These are phyloP conservation scores for Nebria salina DNA, from an alignment of 2,888 invertebrate genomes.

Conservation along the genomic window DNA sequence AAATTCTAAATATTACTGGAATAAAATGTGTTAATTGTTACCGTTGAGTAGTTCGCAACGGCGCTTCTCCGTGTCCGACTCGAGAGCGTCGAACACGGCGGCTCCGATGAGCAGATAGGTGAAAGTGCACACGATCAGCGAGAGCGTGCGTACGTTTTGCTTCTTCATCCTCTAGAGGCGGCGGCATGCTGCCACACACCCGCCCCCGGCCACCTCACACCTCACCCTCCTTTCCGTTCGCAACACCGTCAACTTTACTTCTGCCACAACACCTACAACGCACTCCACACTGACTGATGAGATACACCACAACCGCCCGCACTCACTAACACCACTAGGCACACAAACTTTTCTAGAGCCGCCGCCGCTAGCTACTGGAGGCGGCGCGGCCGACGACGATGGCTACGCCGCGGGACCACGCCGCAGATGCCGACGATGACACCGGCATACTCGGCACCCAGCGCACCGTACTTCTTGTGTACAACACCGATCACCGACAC, in stretches of 20 bases:
- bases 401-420: conserved; percentile 18
- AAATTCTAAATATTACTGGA: too few species aligned
- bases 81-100: conserved; percentile 98
- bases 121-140: conserved; percentile 99
- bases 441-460: conserved; percentile 12
- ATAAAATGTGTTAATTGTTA: conserved; percentile 57
- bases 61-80: conserved; percentile 94
- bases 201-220: conserved; percentile 62
- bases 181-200: conserved; percentile 70
- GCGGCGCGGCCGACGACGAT: conserved; percentile 13
- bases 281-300: conserved; percentile 6
- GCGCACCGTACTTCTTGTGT: background rate
- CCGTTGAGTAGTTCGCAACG: conserved; percentile 90
- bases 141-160: conserved; percentile 99
- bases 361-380: conserved; percentile 38
- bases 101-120: conserved; percentile 99
- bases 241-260: conserved; percentile 47
- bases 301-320: background rate
- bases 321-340: conserved; percentile 3
- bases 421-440: conserved; percentile 23
- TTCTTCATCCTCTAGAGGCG: conserved; percentile 94
- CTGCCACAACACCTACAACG: conserved; percentile 12
- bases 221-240: conserved; percentile 51
- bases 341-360: background rate
- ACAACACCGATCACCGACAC: background rate